Conservation (phyloP, 2,113 vertebrate genomes). For the Nannobrachium achirus region DNA sequence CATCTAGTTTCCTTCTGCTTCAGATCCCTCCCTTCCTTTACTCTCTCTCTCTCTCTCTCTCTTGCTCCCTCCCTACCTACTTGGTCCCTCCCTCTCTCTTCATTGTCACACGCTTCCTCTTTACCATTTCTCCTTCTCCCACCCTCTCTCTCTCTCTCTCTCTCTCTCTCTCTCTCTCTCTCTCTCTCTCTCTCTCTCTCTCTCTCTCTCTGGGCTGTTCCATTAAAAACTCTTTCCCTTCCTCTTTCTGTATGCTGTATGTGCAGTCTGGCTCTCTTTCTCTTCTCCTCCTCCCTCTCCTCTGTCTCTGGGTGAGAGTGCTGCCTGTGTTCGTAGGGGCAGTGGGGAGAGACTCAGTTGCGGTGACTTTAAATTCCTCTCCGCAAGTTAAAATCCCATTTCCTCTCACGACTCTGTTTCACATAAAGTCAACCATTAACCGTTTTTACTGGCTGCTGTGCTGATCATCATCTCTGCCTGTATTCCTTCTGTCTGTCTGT, state of each 20-base stretch:
- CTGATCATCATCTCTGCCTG: not conserved
- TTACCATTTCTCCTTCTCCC: not conserved
- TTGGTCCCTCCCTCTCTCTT: constrained; percentile 24
- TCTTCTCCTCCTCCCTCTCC: constrained; percentile 45
- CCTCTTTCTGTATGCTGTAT: not conserved
- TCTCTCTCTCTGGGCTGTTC: not conserved
- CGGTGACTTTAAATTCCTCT: constrained; percentile 64
- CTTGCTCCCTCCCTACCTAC: not conserved
- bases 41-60: constrained; percentile 29
- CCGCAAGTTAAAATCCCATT: constrained; percentile 63
- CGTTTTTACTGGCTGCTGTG: not conserved
- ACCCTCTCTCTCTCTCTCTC: not conserved
- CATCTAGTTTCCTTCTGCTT: constrained; percentile 51
- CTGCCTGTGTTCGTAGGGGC: constrained; percentile 63
- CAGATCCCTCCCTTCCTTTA: constrained; percentile 45
- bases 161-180: not conserved
- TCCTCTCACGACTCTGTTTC: constrained; percentile 39
- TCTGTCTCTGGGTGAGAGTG: constrained; percentile 62
- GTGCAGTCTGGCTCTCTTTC: constrained; percentile 38
- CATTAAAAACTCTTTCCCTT: constrained; percentile 10
- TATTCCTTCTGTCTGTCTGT: not conserved
- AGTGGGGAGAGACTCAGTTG: constrained; percentile 54
- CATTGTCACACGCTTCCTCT: not conserved
- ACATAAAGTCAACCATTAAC: not conserved
- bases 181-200: constrained; percentile 1